Base-by-base conservation (phyloP, 2,797 vertebrate species). In the Onychomys leucogaster region DNA sequence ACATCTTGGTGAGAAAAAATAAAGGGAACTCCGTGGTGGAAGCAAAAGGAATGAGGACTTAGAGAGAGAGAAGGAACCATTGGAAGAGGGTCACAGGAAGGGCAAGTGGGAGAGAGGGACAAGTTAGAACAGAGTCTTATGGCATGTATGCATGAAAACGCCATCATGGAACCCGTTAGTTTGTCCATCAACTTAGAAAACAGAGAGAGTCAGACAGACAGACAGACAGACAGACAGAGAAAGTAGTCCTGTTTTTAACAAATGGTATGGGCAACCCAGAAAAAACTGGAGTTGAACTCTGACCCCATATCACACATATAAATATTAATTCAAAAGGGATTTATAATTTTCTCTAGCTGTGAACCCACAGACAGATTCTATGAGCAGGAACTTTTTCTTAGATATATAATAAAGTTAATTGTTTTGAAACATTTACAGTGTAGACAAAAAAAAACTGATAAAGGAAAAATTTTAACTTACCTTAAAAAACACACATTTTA, bases 391-490 rank as follows among this genome's bases (percentile, higher is more conserved):
- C 6, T 37, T 82, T 89, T 81, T 75, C 91, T 95, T 90, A 65
- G 10, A 29, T 77, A 25, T 59, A 59, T 85, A 43, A 34, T 49
- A 34, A 78, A 75, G 49, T 81, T 49, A 49, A 27, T 59, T 75
- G n/a, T 82, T 90, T 94, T 76, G 14, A 92, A 84, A 97, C 52
- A 92, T 65, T 69, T 69, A 69, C 3, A 69, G 67, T 77, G 2
- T 17, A 1, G 32, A 52, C 83, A 87, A 55, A 77, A 25, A n/a
- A n/a, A 23, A 82, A 59, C 11, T 46, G 27, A 86, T 43, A 77
- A 80, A 76, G 23, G 63, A 19, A 27, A 85, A 81, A 37, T 37
- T 14, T 86, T 57, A 95, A 88, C 14, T 29, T 52, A 81, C 32
- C 76, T 55, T 17, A 32, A 73, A 32, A 87, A 21, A 41, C 69